phyloP scores from a whole-genome alignment of 2,113 vertebrate species.

The Galemys pyrenaicus region DNA sequence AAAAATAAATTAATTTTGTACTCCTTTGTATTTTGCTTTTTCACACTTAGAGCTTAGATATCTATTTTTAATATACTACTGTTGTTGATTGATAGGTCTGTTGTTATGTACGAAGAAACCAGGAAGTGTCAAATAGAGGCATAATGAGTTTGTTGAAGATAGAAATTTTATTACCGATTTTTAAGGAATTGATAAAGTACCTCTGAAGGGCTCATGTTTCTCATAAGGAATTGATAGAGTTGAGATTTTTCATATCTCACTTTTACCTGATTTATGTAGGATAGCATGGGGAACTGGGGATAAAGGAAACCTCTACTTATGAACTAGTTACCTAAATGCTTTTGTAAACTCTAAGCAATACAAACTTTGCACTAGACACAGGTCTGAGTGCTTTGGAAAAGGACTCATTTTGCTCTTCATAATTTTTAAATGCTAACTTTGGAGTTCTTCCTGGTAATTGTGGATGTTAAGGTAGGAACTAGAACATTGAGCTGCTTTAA shows the following conservation, averaged over 20 bases:
- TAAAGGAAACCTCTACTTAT: not conserved
- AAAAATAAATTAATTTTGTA: not conserved
- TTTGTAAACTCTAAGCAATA: not conserved
- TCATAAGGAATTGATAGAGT: not conserved
- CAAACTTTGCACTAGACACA: not conserved
- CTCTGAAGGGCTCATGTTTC: not conserved
- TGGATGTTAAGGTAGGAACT: not conserved
- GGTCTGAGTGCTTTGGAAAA: not conserved
- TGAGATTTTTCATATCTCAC: not conserved
- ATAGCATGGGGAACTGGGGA: not conserved
- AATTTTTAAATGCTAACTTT: not conserved
- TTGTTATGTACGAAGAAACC: not conserved
- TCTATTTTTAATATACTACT: not conserved
- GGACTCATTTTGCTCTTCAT: not conserved
- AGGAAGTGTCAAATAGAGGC: not conserved
- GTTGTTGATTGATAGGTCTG: not conserved
- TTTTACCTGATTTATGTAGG: slow-evolving; percentile 34
- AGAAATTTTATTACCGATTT: not conserved
- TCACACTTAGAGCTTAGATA: not conserved
- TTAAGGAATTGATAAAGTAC: not conserved
- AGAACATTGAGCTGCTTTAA: not conserved
- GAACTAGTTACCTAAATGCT: not conserved
- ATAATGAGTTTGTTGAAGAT: not conserved
- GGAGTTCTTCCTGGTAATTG: not conserved
- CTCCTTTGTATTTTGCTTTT: not conserved